Conservation (phyloP, 1,140 invertebrate species). For the Macrosteles quadrilineatus region DNA sequence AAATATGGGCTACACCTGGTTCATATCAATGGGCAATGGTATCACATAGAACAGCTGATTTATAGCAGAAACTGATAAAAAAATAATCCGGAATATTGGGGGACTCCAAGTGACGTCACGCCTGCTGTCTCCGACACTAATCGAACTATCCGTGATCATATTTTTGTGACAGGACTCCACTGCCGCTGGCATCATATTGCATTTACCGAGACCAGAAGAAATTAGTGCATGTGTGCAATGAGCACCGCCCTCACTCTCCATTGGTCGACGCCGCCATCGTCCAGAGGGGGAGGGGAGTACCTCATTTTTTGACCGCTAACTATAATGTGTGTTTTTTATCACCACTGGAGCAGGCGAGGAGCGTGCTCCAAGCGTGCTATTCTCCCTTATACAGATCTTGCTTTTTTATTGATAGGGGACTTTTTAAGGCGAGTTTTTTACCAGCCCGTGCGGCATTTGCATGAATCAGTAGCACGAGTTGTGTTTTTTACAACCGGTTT, state of each 20-base stretch:
- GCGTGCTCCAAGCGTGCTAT: slow-evolving; percentile 15
- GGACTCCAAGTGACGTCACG: neutral
- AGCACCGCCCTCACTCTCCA: slow-evolving; percentile 9
- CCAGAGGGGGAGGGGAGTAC: neutral
- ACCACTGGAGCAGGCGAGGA: neutral
- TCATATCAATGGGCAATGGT: no score
- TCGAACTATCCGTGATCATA: slow-evolving; percentile 22
- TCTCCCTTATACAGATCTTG: slow-evolving; percentile 12
- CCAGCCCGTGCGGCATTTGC: slow-evolving; percentile 16
- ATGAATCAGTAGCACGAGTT: slow-evolving; percentile 24
- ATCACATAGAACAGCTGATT: no score
- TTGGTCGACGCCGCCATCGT: neutral
- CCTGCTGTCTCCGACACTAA: slow-evolving; percentile 14
- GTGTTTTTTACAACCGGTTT: slow-evolving; percentile 23
- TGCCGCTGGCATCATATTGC: slow-evolving; percentile 14
- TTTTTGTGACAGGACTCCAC: slow-evolving; percentile 18
- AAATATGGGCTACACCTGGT: no score
- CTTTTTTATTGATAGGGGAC: slow-evolving; percentile 24
- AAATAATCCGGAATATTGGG: neutral
- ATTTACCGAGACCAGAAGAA: neutral
- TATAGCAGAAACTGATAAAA: no score
- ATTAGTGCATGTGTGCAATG: neutral
- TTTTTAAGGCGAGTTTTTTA: slow-evolving; percentile 20
- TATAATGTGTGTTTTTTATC: slow-evolving; percentile 23
- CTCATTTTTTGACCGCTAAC: slow-evolving; percentile 26